Conservation (phyloP, 2,888 invertebrate species). For the Hirtodrosophila confusa region DNA sequence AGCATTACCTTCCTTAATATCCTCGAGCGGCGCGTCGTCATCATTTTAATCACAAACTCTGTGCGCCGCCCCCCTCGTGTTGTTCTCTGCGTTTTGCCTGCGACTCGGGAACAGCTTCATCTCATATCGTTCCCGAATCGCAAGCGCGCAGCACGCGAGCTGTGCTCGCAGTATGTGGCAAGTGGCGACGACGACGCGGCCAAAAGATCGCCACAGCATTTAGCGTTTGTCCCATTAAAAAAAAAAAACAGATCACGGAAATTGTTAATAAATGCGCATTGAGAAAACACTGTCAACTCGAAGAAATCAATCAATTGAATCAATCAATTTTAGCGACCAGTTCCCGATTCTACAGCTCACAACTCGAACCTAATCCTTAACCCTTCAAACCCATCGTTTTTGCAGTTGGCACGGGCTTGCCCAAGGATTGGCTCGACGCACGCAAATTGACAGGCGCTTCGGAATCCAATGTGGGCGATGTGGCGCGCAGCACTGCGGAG, state of each 20-base stretch:
- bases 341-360: neutral
- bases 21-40: neutral
- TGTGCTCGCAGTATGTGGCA: slow-evolving; percentile 20
- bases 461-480: slow-evolving; percentile 65
- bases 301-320: slow-evolving; percentile 13
- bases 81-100: slow-evolving; percentile 19
- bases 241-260: slow-evolving; percentile 32
- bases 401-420: slow-evolving; percentile 74
- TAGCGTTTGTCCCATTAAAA: slow-evolving; percentile 56
- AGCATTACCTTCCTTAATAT: too few species aligned
- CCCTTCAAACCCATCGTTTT: slow-evolving; percentile 42
- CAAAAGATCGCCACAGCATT: slow-evolving; percentile 56
- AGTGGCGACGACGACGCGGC: slow-evolving; percentile 31
- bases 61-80: neutral
- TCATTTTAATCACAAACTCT: slow-evolving; percentile 31
- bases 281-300: slow-evolving; percentile 49
- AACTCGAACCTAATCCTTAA: slow-evolving; percentile 8
- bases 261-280: slow-evolving; percentile 72
- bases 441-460: slow-evolving; percentile 47
- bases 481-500: slow-evolving; percentile 74
- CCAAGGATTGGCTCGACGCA: slow-evolving; percentile 64
- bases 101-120: slow-evolving; percentile 56
- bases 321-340: slow-evolving; percentile 2
- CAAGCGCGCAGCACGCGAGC: slow-evolving; percentile 23
- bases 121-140: slow-evolving; percentile 48